Evolutionary conservation across 2,797 vertebrate species (phyloP), one percentile per base, ranked within the genome.

Genomic region (Pempheris klunzingeri): DNA sequence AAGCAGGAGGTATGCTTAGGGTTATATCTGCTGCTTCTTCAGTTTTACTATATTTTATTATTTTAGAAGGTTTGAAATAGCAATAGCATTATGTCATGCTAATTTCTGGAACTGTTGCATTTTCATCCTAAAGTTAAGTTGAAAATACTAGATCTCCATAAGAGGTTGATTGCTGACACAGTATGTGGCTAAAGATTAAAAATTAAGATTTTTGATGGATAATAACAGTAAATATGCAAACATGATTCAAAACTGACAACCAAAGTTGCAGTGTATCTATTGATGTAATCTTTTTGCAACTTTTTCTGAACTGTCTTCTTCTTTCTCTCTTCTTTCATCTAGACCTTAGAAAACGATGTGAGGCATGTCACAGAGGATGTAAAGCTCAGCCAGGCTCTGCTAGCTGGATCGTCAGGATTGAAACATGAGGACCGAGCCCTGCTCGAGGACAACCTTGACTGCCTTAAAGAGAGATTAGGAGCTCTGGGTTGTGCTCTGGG

Each of bases 321-420:
- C n/a, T n/a, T n/a, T n/a, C n/a, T n/a, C 0, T 65, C 20, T 28
- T 41, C 32, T 64, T 53, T 50, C 60, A 46, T 87, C 20, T 86
- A 99, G 97, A 94, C 89, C 58, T 92, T 98, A 83, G 95, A 94
- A 82, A 96, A 94, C 74, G 96, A 98, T 74, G 96, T 99, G 78
- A 95, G 94, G 76, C 95, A 96, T 13, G 91, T 98, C 92, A 93
- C 93, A 6, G 96, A 97, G 92, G 97, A 98, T 85, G 95, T 98
- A 89, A 94, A 95, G 80, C 96, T 95, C 88, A 97, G 96, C 86
- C 96, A 94, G 91, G 92, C 88, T 72, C 92, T 97, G 72, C 95
- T 98, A 55, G 87, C 92, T 26, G 92, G 94, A 53, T 77, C 95
- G 20, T 92, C 96, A 60, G 94, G 92, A 12, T 89, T 96, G 61